Conservation (phyloP, 1,140 invertebrate genomes). For the Drosophila lowei region DNA sequence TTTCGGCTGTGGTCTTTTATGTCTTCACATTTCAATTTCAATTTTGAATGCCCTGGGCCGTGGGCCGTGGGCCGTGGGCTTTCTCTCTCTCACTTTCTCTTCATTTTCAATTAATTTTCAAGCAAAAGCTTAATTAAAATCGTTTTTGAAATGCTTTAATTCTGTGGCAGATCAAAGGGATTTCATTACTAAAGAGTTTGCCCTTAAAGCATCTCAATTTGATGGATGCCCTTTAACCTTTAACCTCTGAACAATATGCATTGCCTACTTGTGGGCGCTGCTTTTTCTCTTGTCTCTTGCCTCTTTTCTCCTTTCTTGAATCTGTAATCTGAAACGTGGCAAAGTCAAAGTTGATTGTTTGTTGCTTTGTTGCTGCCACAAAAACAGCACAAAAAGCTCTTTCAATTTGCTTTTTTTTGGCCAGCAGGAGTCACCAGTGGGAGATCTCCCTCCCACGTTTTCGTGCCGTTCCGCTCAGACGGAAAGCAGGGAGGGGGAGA, state of each 20-base stretch:
- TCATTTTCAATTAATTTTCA: constrained; percentile 64
- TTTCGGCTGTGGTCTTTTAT: constrained; percentile 60
- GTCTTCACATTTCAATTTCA: constrained; percentile 74
- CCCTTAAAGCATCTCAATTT: constrained; percentile 3
- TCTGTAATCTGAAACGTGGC: constrained; percentile 45
- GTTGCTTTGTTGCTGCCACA: constrained; percentile 26
- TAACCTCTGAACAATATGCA: constrained; percentile 1
- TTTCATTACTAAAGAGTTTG: constrained; percentile 23
- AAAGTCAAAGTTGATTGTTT: constrained; percentile 42
- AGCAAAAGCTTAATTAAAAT: constrained; percentile 46
- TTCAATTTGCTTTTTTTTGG: constrained; percentile 9
- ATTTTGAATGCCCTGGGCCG: constrained; percentile 27
- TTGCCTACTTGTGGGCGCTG: constrained; percentile 3
- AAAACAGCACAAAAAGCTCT: constrained; percentile 13
- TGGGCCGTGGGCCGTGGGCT: constrained; percentile 7
- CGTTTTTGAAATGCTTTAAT: constrained; percentile 6
- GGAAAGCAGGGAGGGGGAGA: constrained; percentile 4
- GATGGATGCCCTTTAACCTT: constrained; percentile 13
- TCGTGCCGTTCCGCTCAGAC: constrained; percentile 37
- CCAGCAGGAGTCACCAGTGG: no score
- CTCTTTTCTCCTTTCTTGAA: no score
- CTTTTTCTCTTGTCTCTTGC: no score
- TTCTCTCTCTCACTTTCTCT: constrained; percentile 11
- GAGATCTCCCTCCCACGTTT: background rate
- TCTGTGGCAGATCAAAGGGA: constrained; percentile 22